Evolutionary conservation across 2,888 invertebrate species (phyloP).

Genomic region (Plutella xylostella): DNA sequence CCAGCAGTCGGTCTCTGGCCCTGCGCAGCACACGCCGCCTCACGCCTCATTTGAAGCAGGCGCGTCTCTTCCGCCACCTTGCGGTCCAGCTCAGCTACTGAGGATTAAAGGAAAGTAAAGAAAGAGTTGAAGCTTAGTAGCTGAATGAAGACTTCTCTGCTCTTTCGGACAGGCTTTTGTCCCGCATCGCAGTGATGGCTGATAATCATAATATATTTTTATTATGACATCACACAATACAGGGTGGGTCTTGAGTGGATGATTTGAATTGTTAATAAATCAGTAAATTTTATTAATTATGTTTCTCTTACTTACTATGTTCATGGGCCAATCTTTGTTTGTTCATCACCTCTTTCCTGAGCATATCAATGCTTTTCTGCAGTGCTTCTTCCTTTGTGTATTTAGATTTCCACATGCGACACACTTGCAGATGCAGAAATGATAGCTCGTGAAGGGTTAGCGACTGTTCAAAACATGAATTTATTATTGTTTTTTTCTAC

Average conservation of each 20-base stretch:
- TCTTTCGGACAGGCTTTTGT: too few relatives aligned
- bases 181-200: too few relatives aligned
- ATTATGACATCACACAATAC: too few relatives aligned
- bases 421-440: slow-evolving; percentile 63
- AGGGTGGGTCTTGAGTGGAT: too few relatives aligned
- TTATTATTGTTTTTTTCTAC: not conserved
- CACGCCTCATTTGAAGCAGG: slow-evolving; percentile 46
- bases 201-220: too few relatives aligned
- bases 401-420: slow-evolving; percentile 57
- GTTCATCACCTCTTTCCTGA: slow-evolving; percentile 55
- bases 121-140: not conserved
- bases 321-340: slow-evolving; percentile 60
- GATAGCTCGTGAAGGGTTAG: slow-evolving; percentile 65
- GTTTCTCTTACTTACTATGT: slow-evolving; percentile 42
- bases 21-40: too few relatives aligned
- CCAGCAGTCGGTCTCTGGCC: too few relatives aligned
- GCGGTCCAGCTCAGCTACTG: slow-evolving; percentile 52
- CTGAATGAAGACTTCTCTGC: not conserved
- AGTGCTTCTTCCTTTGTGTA: slow-evolving; percentile 50
- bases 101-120: not conserved
- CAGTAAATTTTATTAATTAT: too few relatives aligned
- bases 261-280: too few relatives aligned
- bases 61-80: slow-evolving; percentile 48
- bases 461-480: slow-evolving; percentile 27
- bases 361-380: slow-evolving; percentile 48